Evolutionary conservation across 2,888 invertebrate genomes (phyloP).

Genomic region (Drosophila melanosoma): DNA sequence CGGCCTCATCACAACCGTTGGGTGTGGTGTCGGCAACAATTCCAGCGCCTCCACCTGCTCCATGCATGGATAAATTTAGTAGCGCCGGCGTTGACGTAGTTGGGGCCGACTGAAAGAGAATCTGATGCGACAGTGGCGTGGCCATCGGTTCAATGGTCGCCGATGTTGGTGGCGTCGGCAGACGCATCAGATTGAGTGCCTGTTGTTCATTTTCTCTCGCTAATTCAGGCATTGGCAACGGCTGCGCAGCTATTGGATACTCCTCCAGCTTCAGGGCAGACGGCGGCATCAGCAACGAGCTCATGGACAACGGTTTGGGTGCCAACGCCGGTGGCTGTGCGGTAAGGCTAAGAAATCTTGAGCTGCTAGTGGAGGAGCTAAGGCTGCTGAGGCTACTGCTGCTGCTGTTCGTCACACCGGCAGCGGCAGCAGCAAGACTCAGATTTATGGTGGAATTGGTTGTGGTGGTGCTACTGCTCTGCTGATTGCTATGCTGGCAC

Average conservation of each 20-base stretch:
- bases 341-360: conserved; percentile 76
- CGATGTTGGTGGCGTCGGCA: conserved; percentile 81
- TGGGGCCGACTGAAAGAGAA: conserved; percentile 69
- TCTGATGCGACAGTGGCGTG: conserved; percentile 59
- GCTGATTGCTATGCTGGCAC: conserved; percentile 87
- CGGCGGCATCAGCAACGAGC: conserved; percentile 70
- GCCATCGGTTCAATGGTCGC: conserved; percentile 77
- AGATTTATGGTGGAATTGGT: conserved; percentile 80
- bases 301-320: conserved; percentile 55
- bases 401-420: conserved; percentile 69
- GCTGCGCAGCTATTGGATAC: conserved; percentile 83
- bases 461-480: conserved; percentile 72
- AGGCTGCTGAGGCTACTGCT: conserved; percentile 67
- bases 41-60: conserved; percentile 31
- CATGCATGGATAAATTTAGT: conserved; percentile 69
- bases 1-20: conserved; percentile 55
- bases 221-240: conserved; percentile 60
- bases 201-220: conserved; percentile 72
- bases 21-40: conserved; percentile 33
- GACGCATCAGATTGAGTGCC: conserved; percentile 80
- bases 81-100: conserved; percentile 53
- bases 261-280: conserved; percentile 90
- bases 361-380: conserved; percentile 70
- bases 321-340: conserved; percentile 44
- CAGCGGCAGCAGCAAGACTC: conserved; percentile 75